phyloP scores from a whole-genome alignment of 2,888 invertebrate genomes.

The Steinernema hermaphroditum region DNA sequence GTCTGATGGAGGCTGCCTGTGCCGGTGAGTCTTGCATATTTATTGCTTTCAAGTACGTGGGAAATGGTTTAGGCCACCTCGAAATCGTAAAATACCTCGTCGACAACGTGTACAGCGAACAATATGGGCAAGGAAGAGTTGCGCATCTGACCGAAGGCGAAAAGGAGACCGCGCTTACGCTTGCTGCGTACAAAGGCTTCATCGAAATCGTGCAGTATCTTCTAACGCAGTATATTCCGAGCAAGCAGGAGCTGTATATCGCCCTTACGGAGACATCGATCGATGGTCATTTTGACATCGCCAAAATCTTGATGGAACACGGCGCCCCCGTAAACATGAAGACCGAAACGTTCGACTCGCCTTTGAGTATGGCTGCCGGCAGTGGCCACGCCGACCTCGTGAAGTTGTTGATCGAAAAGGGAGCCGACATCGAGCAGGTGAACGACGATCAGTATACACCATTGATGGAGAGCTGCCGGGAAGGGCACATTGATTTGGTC shows the following conservation, averaged over 20 bases:
- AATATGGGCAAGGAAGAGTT: not conserved
- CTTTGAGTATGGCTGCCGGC: constrained; percentile 94
- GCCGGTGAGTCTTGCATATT: constrained; percentile 36
- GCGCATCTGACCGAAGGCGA: constrained; percentile 4
- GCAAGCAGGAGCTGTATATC: constrained; percentile 86
- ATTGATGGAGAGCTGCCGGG: constrained; percentile 96
- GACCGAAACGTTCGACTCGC: constrained; percentile 97
- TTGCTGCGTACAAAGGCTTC: constrained; percentile 92
- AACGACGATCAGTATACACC: constrained; percentile 99
- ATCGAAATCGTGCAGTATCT: constrained; percentile 95
- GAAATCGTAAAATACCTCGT: constrained; percentile 60
- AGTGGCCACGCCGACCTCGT: constrained; percentile 97
- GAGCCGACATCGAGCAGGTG: constrained; percentile 86
- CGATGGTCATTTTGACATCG: constrained; percentile 97
- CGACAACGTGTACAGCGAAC: constrained; percentile 32
- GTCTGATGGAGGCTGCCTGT: constrained; percentile 71
- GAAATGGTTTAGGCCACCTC: constrained; percentile 66
- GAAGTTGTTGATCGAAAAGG: constrained; percentile 86
- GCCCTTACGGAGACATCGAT: constrained; percentile 99
- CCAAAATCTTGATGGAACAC: constrained; percentile 81
- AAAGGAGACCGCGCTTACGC: constrained; percentile 89
- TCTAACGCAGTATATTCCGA: constrained; percentile 73
- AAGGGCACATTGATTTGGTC: constrained; percentile 94
- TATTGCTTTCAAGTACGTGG: not conserved
- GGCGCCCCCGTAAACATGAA: constrained; percentile 99